These are phyloP conservation scores for Glyptemys insculpta DNA, from an alignment of 2,797 vertebrate genomes.

Conservation along the genomic window DNA sequence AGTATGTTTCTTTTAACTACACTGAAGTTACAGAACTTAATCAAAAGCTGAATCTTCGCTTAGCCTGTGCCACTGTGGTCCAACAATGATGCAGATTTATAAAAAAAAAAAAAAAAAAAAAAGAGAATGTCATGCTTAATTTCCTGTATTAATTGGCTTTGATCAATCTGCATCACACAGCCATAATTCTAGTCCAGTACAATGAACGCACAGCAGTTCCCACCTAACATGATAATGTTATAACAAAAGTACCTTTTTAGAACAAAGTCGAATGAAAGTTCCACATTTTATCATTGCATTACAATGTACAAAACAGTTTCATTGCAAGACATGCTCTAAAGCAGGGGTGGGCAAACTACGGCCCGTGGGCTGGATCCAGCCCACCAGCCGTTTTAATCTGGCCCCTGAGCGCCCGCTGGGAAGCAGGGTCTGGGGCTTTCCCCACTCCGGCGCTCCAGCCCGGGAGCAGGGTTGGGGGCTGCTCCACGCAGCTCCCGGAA, in stretches of 20 bases:
- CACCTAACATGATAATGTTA: neutral
- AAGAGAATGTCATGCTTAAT: neutral
- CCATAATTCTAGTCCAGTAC: neutral
- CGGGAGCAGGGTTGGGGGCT: too few relatives aligned
- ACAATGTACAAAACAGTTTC: neutral
- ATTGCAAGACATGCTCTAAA: neutral
- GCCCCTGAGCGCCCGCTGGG: too few relatives aligned
- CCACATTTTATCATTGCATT: neutral
- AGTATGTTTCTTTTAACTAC: neutral
- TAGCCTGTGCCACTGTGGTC: neutral
- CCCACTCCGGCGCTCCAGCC: too few relatives aligned
- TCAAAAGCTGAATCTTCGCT: neutral
- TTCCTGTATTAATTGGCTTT: neutral
- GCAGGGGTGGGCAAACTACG: too few relatives aligned
- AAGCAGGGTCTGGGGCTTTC: too few relatives aligned
- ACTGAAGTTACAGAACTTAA: neutral
- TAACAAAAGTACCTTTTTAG: neutral
- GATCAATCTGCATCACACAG: neutral
- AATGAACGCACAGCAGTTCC: neutral
- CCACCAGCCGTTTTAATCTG: too few relatives aligned
- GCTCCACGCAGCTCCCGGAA: too few relatives aligned
- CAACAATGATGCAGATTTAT: neutral
- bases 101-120: too few relatives aligned
- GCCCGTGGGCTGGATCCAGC: too few relatives aligned
- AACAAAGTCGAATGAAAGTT: neutral